These are phyloP conservation scores for Coenobita brevimanus DNA, from an alignment of 1,140 invertebrate species.

Conservation along the genomic window DNA sequence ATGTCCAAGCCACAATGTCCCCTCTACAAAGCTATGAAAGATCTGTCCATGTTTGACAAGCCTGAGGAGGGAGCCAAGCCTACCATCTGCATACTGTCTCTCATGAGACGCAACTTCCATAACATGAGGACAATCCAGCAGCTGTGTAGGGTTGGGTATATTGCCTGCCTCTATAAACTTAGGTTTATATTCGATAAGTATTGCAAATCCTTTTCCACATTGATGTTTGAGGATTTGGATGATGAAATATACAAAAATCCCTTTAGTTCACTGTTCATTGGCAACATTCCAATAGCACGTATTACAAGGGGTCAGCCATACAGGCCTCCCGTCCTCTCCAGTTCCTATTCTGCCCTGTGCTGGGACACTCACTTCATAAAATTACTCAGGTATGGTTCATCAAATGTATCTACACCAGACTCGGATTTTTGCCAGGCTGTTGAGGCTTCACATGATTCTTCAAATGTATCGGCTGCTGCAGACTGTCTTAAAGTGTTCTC, in stretches of 20 bases:
- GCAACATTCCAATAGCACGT: constrained; percentile 47
- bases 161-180: constrained; percentile 48
- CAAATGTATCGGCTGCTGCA: constrained; percentile 38
- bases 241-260: constrained; percentile 53
- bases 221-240: constrained; percentile 59
- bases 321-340: neutral
- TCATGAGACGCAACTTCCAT: constrained; percentile 59
- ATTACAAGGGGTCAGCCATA: neutral
- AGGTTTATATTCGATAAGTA: constrained; percentile 35
- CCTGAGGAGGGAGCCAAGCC: constrained; percentile 17
- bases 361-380: constrained; percentile 57
- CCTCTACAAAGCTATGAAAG: constrained; percentile 44
- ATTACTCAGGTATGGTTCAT: constrained; percentile 29
- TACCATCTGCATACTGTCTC: constrained; percentile 48
- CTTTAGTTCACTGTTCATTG: constrained; percentile 51
- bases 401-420: constrained; percentile 51
- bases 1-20: constrained; percentile 53
- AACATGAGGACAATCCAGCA: constrained; percentile 46
- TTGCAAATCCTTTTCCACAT: constrained; percentile 40
- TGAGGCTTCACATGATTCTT: constrained; percentile 17
- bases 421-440: constrained; percentile 47
- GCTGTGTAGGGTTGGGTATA: constrained; percentile 54
- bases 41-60: constrained; percentile 42
- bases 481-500: constrained; percentile 59
- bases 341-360: constrained; percentile 35